A percentile compares a stretch with the other conserved stretches of the same genome.
Conservation (phyloP, 37 sponge, comb jelly and placozoan species). For the Hormiphora californensis region DNA sequence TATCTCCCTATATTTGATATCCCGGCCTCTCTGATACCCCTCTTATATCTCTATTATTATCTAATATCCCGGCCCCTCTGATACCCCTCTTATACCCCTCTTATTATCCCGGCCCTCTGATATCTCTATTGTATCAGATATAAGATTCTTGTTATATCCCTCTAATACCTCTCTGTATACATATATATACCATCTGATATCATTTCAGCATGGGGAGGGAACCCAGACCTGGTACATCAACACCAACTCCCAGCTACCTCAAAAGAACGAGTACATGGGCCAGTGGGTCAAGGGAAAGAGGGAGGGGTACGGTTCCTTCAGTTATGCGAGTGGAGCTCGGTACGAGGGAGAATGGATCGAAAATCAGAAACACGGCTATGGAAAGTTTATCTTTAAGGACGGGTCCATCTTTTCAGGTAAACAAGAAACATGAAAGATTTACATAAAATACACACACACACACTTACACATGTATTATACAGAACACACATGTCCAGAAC, state of each 20-base stretch:
- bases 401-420: slow-evolving; percentile 57
- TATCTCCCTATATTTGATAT: too few species aligned
- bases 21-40: neutral
- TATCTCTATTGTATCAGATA: neutral
- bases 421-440: too few species aligned
- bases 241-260: slow-evolving; percentile 58
- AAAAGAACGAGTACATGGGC: slow-evolving; percentile 16
- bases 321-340: slow-evolving; percentile 82
- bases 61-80: neutral
- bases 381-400: slow-evolving; percentile 63
- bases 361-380: slow-evolving; percentile 77
- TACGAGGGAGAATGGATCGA: slow-evolving; percentile 72
- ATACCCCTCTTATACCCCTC: neutral
- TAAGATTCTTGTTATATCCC: neutral
- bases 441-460: too few species aligned
- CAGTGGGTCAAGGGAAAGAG: slow-evolving; percentile 58
- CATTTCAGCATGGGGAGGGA: slow-evolving; percentile 68
- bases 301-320: slow-evolving; percentile 71
- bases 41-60: too few species aligned
- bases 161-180: too few species aligned
- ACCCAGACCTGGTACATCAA: slow-evolving; percentile 64
- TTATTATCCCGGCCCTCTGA: neutral
- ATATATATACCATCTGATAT: too few species aligned
- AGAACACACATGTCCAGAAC: too few species aligned
- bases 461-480: too few species aligned